These are phyloP conservation scores for Synergus gifuensis DNA, from an alignment of 2,888 invertebrate species.

Conservation along the genomic window DNA sequence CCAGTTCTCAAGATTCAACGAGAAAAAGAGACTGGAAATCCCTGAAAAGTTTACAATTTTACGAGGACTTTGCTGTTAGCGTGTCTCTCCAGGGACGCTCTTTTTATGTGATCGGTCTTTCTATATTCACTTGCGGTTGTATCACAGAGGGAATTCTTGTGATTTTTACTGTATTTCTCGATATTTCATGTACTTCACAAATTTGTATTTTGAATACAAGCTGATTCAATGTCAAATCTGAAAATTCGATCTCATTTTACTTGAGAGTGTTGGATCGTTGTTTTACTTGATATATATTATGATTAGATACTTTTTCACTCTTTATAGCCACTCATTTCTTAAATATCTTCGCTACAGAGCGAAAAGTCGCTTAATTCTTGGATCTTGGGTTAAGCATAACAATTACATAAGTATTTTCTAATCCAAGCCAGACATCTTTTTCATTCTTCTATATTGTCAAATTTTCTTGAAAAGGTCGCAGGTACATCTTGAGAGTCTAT, in stretches of 20 bases:
- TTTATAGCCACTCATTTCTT: no score
- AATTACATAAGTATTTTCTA: neutral
- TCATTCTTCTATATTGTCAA: neutral
- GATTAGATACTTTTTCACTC: no score
- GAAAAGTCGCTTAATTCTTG: neutral
- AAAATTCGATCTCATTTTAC: neutral
- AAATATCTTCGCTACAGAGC: no score
- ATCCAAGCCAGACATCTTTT: neutral
- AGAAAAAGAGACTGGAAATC: slow-evolving; percentile 9
- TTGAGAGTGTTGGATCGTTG: no score
- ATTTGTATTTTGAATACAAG: neutral
- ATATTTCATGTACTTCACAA: neutral
- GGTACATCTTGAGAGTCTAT: neutral
- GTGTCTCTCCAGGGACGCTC: slow-evolving; percentile 13
- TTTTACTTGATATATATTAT: no score
- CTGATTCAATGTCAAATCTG: neutral
- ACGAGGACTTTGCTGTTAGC: slow-evolving; percentile 36
- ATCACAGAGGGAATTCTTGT: slow-evolving; percentile 6
- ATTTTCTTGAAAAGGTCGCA: slow-evolving; percentile 4
- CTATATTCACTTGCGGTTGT: slow-evolving; percentile 12
- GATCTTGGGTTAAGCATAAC: neutral
- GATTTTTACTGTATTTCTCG: neutral
- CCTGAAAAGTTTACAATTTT: slow-evolving; percentile 18
- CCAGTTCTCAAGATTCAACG: neutral
- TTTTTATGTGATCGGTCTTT: slow-evolving; percentile 25